Percentiles rank a stretch among this genome's conserved stretches.
Evolutionary conservation across 1,140 invertebrate species (phyloP).

Genomic region (Anastrepha ludens): DNA sequence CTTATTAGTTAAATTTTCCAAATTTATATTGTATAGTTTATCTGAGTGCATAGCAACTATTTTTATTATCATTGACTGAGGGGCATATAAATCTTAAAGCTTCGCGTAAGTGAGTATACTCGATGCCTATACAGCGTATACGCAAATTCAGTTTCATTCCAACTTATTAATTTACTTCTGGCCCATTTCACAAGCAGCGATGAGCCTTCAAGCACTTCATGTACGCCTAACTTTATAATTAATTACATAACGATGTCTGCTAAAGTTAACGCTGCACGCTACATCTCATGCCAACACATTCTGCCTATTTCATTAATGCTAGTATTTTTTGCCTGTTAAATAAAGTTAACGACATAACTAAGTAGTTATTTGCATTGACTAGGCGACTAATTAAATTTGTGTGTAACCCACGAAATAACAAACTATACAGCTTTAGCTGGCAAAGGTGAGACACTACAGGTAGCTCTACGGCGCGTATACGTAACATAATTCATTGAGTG

Average conservation of each 20-base stretch:
- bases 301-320: neutral
- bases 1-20: too few relatives aligned
- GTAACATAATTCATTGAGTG: neutral
- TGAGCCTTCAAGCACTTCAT: neutral
- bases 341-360: neutral
- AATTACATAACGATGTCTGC: constrained; percentile 47
- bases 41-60: too few relatives aligned
- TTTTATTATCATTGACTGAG: too few relatives aligned
- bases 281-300: neutral
- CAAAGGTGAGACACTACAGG: neutral
- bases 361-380: constrained; percentile 35
- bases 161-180: constrained; percentile 17
- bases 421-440: neutral
- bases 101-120: too few relatives aligned
- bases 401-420: constrained; percentile 16
- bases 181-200: neutral
- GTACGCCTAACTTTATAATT: constrained; percentile 24
- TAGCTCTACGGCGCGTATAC: neutral
- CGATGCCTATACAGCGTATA: too few relatives aligned
- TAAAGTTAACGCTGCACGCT: neutral
- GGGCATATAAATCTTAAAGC: too few relatives aligned
- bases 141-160: neutral
- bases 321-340: neutral
- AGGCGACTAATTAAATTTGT: constrained; percentile 35
- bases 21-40: too few relatives aligned